phyloP scores from a whole-genome alignment of 2,113 vertebrate genomes.

The Hydrolagus affinis region DNA sequence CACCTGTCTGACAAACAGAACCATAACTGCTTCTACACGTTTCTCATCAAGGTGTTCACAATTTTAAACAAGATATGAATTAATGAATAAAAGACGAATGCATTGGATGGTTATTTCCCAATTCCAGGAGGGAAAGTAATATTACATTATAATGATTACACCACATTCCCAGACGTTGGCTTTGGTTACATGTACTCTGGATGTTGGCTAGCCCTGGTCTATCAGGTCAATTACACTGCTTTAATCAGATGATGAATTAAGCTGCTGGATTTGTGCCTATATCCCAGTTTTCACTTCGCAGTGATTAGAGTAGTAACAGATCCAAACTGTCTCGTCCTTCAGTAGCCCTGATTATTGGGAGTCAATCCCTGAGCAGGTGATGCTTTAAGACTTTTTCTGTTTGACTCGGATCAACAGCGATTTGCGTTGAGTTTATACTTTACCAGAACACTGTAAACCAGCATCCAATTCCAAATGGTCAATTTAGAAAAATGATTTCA shows the following conservation, averaged over 20 bases:
- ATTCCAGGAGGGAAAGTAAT: slow-evolving; percentile 50
- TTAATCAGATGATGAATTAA: slow-evolving; percentile 52
- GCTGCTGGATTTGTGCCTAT: slow-evolving; percentile 44
- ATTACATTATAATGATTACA: slow-evolving; percentile 51
- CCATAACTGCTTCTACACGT: neutral
- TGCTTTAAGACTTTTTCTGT: neutral
- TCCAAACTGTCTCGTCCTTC: neutral
- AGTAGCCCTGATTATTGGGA: slow-evolving; percentile 8
- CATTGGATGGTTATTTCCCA: slow-evolving; percentile 47
- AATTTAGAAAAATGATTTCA: neutral
- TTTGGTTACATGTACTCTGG: slow-evolving; percentile 38
- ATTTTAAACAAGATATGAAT: slow-evolving; percentile 15
- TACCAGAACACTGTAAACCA: neutral
- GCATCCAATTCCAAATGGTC: neutral
- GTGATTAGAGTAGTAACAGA: slow-evolving; percentile 40
- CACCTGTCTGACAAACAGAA: slow-evolving; percentile 12
- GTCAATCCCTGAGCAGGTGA: slow-evolving; percentile 29
- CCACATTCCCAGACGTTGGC: slow-evolving; percentile 44
- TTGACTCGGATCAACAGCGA: neutral
- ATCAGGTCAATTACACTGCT: slow-evolving; percentile 44
- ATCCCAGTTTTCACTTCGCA: slow-evolving; percentile 43
- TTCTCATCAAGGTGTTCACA: slow-evolving; percentile 11
- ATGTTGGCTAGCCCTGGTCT: slow-evolving; percentile 44
- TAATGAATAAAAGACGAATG: slow-evolving; percentile 16
- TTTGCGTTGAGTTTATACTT: neutral